Base-by-base conservation (phyloP, 1,140 invertebrate species). In the Cherax quadricarinatus region DNA sequence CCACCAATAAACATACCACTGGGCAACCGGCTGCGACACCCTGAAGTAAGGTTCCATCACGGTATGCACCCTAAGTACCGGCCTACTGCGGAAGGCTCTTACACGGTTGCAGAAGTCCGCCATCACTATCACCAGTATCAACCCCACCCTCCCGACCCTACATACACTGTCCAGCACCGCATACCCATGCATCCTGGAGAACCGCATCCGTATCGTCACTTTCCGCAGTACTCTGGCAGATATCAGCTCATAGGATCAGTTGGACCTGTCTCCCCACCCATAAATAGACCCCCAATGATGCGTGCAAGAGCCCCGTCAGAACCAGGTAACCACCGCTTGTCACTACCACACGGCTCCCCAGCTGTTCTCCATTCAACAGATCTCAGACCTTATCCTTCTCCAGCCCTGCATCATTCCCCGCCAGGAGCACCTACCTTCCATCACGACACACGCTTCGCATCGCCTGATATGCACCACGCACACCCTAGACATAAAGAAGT, bases 61-160 rank as follows among this genome's bases (percentile, higher is more conserved):
- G 49, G 88, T 3, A 41, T 90, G 53, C 81, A 48, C 70, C 81
- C 86, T 10, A 9, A 24, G 10, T 88, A 62, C 49, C 81, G 62
- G 0, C 9, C 62, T 21, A 3, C n/a, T 24, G 24, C 24, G 60
- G 60, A 85, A 0, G 88, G 81, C 12, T 73, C 62, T 62, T 90
- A 90, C 49, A 21, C 62, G 7, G 24, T 89, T 57, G 73, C 60
- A 6, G 81, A 81, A 18, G 24, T 84, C 16, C 80, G 88, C 1
- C 81, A 49, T 51, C 62, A 41, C 3, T 90, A 84, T 41, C 88
- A 48, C 16, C 88, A 82, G n/a, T 90, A 84, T n/a, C 41, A 41
- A 9, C 66, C 62, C 12, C 81, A 81, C 14, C 82, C 48, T 41
- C 62, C 18, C 30, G 88, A 90, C 12, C 88, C 85, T 7, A 48